Conservation (phyloP, 2,888 invertebrate species). For the Acleris sparsana region DNA sequence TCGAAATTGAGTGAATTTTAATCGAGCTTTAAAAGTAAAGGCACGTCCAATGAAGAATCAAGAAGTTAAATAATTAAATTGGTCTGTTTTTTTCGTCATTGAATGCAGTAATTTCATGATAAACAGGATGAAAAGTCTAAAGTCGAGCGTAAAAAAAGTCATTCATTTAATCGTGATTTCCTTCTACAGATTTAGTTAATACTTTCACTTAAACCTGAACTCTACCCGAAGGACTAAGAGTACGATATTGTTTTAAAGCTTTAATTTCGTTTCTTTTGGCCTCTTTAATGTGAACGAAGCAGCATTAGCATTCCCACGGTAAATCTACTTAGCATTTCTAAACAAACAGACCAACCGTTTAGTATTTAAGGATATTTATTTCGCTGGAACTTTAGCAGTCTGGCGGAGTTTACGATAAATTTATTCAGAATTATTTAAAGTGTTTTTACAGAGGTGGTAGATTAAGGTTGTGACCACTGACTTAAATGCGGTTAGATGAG, state of each 20-base stretch:
- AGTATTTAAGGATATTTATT: slow-evolving; percentile 41
- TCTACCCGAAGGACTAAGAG: slow-evolving; percentile 13
- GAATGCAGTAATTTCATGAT: too few relatives aligned
- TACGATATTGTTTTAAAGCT: slow-evolving; percentile 25
- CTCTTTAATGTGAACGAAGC: slow-evolving; percentile 59
- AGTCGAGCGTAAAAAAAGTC: slow-evolving; percentile 57
- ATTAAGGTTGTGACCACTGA: too few relatives aligned
- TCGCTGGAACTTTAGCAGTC: slow-evolving; percentile 23
- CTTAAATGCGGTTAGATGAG: too few relatives aligned
- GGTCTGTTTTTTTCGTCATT: too few relatives aligned
- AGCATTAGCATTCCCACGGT: slow-evolving; percentile 65
- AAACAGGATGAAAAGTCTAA: slow-evolving; percentile 48
- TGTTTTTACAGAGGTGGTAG: not conserved
- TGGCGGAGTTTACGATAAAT: slow-evolving; percentile 15
- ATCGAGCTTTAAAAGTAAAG: too few relatives aligned
- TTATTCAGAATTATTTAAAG: slow-evolving; percentile 20
- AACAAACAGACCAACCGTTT: slow-evolving; percentile 60
- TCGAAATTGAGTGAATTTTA: too few relatives aligned
- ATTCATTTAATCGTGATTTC: slow-evolving; percentile 63
- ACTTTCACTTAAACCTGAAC: slow-evolving; percentile 35
- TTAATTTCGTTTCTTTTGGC: slow-evolving; percentile 38
- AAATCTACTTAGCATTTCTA: slow-evolving; percentile 71
- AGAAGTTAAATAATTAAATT: too few relatives aligned
- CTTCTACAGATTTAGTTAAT: slow-evolving; percentile 43
- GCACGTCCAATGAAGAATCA: too few relatives aligned